These are phyloP conservation scores for Chrysotoxum bicinctum DNA, from an alignment of 2,888 invertebrate species.

Conservation along the genomic window DNA sequence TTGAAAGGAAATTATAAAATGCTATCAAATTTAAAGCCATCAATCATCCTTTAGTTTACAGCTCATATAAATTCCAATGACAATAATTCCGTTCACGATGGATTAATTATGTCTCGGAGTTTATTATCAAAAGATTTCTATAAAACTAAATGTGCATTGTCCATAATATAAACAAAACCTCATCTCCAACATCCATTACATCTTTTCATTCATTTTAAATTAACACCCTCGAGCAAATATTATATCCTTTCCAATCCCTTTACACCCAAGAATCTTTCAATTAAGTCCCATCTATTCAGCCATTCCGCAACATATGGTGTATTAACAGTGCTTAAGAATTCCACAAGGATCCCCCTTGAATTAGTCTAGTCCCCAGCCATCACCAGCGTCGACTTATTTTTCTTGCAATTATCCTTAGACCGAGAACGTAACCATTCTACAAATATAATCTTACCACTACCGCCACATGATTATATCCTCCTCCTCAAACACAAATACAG, in stretches of 20 bases:
- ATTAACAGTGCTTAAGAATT: conserved; percentile 51
- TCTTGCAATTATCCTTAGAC: conserved; percentile 54
- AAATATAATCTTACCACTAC: conserved; percentile 34
- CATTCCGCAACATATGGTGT: conserved; percentile 7
- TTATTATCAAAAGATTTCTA: not conserved
- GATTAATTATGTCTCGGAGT: conserved; percentile 1
- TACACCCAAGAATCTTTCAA: conserved; percentile 46
- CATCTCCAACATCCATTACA: not conserved
- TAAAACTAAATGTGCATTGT: not conserved
- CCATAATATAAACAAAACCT: not conserved
- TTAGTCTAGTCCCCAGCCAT: conserved; percentile 48
- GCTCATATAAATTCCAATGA: not conserved
- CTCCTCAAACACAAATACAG: conserved; percentile 35
- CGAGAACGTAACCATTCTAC: conserved; percentile 39
- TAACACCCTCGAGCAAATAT: conserved; percentile 54
- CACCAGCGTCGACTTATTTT: conserved; percentile 36
- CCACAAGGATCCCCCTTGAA: conserved; percentile 55
- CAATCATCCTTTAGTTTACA: not conserved
- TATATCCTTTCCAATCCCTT: conserved; percentile 21
- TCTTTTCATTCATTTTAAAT: conserved; percentile 34
- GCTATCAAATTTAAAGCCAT: not conserved
- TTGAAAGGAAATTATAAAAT: not conserved
- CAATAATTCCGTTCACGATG: not conserved
- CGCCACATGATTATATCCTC: conserved; percentile 21
- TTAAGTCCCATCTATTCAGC: conserved; percentile 45